Evolutionary conservation across 2,888 invertebrate species (phyloP).

Genomic region (Anthophora plumipes): DNA sequence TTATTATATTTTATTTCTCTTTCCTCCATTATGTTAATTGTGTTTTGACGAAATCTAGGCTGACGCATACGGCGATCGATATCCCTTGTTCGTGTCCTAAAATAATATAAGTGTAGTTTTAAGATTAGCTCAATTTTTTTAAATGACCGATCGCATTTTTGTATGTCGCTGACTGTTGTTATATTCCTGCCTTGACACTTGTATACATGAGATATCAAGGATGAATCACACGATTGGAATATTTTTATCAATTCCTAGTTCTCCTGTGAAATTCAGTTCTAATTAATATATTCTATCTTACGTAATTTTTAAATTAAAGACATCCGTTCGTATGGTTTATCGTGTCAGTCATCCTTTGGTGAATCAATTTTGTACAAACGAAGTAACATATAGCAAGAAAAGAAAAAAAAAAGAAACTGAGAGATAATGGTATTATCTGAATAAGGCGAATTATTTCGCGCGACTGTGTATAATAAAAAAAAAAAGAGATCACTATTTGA

Average conservation of each 20-base stretch:
- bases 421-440: constrained; percentile 64
- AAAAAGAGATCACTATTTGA: constrained; percentile 51
- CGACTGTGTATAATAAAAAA: constrained; percentile 77
- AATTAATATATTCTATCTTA: constrained; percentile 10
- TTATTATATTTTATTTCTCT: constrained; percentile 25
- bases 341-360: constrained; percentile 66
- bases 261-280: not conserved
- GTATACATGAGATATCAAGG: constrained; percentile 63
- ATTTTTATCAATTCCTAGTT: not conserved
- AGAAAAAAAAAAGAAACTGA: constrained; percentile 6
- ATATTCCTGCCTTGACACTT: constrained; percentile 71
- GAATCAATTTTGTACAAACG: constrained; percentile 78
- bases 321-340: constrained; percentile 1
- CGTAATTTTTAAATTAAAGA: not conserved
- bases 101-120: constrained; percentile 73
- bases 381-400: constrained; percentile 59
- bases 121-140: constrained; percentile 81
- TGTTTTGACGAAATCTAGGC: constrained; percentile 53
- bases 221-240: constrained; percentile 47
- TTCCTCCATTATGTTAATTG: constrained; percentile 40
- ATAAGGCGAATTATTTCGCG: constrained; percentile 71
- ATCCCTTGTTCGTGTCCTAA: constrained; percentile 63
- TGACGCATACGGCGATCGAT: constrained; percentile 51
- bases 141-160: constrained; percentile 75
- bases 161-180: constrained; percentile 78